Conservation (phyloP, 2,888 invertebrate species). For the Palloptera scutellata region DNA sequence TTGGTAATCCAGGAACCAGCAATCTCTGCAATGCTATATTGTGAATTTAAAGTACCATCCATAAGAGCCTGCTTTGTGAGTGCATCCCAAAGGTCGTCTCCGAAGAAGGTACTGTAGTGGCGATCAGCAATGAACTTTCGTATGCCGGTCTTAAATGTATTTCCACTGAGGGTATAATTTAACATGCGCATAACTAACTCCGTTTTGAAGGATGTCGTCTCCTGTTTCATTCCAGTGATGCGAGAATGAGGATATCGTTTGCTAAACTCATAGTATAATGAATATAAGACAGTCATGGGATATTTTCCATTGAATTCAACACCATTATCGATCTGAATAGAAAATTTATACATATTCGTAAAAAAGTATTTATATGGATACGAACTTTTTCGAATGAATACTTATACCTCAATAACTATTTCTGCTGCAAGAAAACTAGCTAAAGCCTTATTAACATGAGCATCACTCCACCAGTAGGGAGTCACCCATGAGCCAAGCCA, state of each 20-base stretch:
- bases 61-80: constrained; percentile 73
- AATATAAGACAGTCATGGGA: constrained; percentile 81
- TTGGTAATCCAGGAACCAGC: constrained; percentile 85
- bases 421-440: constrained; percentile 79
- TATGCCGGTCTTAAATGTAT: constrained; percentile 78
- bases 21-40: constrained; percentile 73
- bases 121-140: constrained; percentile 74
- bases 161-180: constrained; percentile 81
- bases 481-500: constrained; percentile 81
- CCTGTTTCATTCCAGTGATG: constrained; percentile 75
- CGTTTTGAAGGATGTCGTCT: constrained; percentile 78
- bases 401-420: constrained; percentile 72
- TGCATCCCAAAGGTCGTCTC: constrained; percentile 81
- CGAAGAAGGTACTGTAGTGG: constrained; percentile 78
- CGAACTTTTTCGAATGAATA: not conserved
- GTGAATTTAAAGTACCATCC: constrained; percentile 67
- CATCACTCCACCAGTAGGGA: constrained; percentile 80
- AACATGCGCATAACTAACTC: constrained; percentile 89
- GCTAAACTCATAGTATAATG: constrained; percentile 81
- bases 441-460: constrained; percentile 78
- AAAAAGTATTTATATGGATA: too few species aligned
- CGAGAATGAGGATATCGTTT: constrained; percentile 81
- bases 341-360: not conserved
- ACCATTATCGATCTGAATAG: constrained; percentile 71
- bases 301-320: constrained; percentile 80